phyloP scores from a whole-genome alignment of 2,113 vertebrate species.

The Miniopterus natalensis region DNA sequence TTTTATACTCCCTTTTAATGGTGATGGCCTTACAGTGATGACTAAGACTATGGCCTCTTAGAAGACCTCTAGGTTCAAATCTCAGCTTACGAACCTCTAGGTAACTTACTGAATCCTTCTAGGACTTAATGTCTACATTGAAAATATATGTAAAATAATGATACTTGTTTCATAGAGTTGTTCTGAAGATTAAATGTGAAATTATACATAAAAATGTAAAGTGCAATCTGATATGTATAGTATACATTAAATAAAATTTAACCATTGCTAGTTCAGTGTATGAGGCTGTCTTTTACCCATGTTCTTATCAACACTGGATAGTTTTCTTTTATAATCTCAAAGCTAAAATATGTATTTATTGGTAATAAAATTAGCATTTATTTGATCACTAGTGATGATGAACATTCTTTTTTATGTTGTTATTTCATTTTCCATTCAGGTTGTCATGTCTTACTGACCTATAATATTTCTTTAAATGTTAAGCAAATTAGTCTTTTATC shows the following conservation, averaged over 20 bases:
- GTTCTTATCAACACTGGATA: not conserved
- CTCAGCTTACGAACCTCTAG: not conserved
- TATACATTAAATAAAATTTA: constrained; percentile 47
- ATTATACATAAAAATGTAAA: constrained; percentile 28
- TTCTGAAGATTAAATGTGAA: constrained; percentile 36
- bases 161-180: not conserved
- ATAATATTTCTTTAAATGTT: constrained; percentile 42
- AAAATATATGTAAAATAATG: constrained; percentile 45
- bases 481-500: constrained; percentile 32
- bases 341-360: not conserved
- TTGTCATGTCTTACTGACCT: not conserved
- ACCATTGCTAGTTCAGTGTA: not conserved
- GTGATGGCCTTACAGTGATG: not conserved
- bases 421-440: constrained; percentile 7
- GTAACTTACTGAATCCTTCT: not conserved
- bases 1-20: not conserved
- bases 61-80: not conserved
- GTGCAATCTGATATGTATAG: not conserved
- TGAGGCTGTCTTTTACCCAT: not conserved
- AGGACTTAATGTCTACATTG: not conserved
- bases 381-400: not conserved
- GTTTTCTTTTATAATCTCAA: constrained; percentile 32
- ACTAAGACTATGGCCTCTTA: not conserved
- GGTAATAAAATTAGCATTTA: constrained; percentile 10
- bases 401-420: constrained; percentile 23